Base-by-base conservation (phyloP, 1,140 invertebrate species). In the Meloidogyne floridensis region DNA sequence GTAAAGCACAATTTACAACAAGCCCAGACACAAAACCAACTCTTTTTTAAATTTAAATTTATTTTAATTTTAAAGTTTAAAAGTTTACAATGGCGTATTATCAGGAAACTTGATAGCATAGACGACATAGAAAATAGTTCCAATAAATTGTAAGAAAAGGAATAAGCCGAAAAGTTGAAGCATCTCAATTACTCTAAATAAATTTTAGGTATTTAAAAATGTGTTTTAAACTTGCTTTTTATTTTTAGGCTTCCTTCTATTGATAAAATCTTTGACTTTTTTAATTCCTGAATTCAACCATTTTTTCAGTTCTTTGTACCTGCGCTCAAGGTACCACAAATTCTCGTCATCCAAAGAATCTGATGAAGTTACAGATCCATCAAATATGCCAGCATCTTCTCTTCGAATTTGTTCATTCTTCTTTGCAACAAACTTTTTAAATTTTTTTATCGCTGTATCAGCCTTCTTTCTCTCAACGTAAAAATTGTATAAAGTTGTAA, bases 81-180 rank as follows among this genome's bases (percentile, higher is more conserved):
- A 73, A 10, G 11, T 65, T 82, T 82, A 82, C 84, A 13, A 6
- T 53, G 47, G 7, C 4, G 85, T 56, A 47, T 51, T 43, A 65
- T 42, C n/a, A 2, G 85, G 54, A 56, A 84, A 85, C 47, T 85
- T 85, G 1, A 85, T 53, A 65, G 81, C 71, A 42, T 72, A 65
- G 18, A 85, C 43, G 15, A 72, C 20, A 47, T 75, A 86, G 59
- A 86, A 85, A 47, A 85, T 42, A 6, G 65, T 59, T 43, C 85
- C 85, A 73, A 84, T 65, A 51, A 81, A 42, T 18, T 86, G 83
- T 51, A 75, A 77, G 15, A 79, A 53, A 10, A 84, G 5, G 70
- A 75, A 81, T n/a, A 77, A 3, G 2, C 53, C 43, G 9, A 71
- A 3, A 56, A 85, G 13, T 47, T n/a, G 32, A 54, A 76, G 47